A percentile compares a stretch with the other conserved stretches of the same genome.
Evolutionary conservation across 2,113 vertebrate species (phyloP).

Genomic region (Ursus arctos): DNA sequence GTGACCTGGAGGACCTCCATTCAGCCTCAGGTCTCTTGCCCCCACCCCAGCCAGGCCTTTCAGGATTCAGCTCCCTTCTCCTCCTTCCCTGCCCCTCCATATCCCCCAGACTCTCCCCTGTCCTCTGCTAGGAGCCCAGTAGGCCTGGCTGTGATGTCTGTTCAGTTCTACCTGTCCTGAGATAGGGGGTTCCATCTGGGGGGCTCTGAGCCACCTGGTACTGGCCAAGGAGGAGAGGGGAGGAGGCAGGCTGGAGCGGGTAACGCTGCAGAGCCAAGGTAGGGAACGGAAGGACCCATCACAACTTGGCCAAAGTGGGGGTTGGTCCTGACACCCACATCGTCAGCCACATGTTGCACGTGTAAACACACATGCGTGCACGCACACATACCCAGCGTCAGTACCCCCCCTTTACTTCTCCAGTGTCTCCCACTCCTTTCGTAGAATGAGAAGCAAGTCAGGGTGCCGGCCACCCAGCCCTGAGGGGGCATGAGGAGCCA

Average conservation of each 20-base stretch:
- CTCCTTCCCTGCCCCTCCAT: too few relatives aligned
- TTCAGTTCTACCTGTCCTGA: background rate
- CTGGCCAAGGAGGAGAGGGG: background rate
- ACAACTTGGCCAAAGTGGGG: background rate
- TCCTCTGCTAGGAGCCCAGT: background rate
- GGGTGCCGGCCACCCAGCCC: background rate
- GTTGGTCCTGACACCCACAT: background rate
- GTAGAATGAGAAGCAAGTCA: background rate
- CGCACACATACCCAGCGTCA: background rate
- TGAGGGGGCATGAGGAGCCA: too few relatives aligned
- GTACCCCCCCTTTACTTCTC: background rate
- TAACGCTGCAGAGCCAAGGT: background rate
- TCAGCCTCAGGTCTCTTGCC: background rate
- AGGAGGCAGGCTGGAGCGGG: background rate
- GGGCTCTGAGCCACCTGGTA: background rate
- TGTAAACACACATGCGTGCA: fast-evolving
- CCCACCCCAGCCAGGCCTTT: background rate
- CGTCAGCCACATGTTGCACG: background rate
- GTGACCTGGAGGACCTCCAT: background rate
- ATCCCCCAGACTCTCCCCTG: background rate
- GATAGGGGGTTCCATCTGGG: background rate
- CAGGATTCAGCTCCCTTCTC: background rate
- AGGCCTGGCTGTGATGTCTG: background rate
- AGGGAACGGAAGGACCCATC: background rate
- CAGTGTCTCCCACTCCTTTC: background rate